Conservation (phyloP, 1,140 invertebrate species). For the Caligus rogercresseyi region DNA sequence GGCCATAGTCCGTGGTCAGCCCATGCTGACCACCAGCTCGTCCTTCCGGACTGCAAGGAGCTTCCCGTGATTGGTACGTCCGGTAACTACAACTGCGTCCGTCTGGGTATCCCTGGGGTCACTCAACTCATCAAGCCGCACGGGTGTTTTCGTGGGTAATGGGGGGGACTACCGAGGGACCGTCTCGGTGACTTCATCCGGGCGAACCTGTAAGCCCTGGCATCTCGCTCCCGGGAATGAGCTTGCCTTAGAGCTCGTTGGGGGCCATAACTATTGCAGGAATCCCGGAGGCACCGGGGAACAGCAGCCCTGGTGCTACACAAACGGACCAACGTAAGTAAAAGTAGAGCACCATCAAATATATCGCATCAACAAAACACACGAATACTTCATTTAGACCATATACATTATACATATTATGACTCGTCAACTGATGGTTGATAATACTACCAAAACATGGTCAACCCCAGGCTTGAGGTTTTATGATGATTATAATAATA, state of each 20-base stretch:
- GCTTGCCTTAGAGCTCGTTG: constrained; percentile 59
- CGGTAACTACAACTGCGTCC: constrained; percentile 53
- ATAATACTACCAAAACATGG: too few relatives aligned
- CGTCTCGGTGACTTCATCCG: constrained; percentile 47
- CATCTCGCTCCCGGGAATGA: constrained; percentile 33
- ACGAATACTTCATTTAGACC: too few relatives aligned
- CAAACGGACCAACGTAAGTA: background rate
- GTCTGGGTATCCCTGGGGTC: constrained; percentile 49
- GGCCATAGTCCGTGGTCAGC: constrained; percentile 76
- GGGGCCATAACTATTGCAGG: constrained; percentile 73
- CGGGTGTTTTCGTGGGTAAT: constrained; percentile 63
- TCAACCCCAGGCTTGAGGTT: too few relatives aligned
- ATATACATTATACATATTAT: too few relatives aligned
- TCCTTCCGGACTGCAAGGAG: constrained; percentile 65
- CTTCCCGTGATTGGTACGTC: constrained; percentile 53
- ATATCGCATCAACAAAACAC: too few relatives aligned
- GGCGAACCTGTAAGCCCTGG: constrained; percentile 63
- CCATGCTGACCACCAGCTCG: constrained; percentile 59
- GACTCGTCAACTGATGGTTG: too few relatives aligned
- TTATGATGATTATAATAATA: too few relatives aligned
- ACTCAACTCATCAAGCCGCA: constrained; percentile 30
- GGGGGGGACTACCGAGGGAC: constrained; percentile 61
- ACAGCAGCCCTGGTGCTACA: constrained; percentile 65
- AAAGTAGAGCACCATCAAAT: too few relatives aligned
- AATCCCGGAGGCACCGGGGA: constrained; percentile 51